Conservation (phyloP, 2,888 invertebrate genomes). For the Hydropsyche betteni region DNA sequence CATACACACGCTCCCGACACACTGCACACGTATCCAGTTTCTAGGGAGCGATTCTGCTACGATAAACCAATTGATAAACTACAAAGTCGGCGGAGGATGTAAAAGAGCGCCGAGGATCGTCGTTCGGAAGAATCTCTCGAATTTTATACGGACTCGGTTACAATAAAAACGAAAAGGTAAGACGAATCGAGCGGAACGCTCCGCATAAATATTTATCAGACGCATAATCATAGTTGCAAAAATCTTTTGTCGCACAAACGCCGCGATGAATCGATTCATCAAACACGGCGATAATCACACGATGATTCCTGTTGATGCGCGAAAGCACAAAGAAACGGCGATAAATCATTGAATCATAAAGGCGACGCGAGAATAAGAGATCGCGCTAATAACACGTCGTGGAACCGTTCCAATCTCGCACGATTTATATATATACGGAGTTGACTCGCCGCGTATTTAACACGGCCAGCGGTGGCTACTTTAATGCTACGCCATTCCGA, state of each 20-base stretch:
- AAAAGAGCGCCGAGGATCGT: neutral
- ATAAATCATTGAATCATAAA: too few species aligned
- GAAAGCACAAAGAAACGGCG: too few species aligned
- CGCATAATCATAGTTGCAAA: neutral
- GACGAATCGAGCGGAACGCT: constrained; percentile 28
- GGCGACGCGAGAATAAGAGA: too few species aligned
- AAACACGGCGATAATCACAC: too few species aligned
- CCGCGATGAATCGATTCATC: too few species aligned
- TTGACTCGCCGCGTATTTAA: constrained; percentile 20
- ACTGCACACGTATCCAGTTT: neutral
- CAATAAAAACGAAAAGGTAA: constrained; percentile 21
- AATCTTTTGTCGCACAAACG: too few species aligned
- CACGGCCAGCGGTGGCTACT: constrained; percentile 9
- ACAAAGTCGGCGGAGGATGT: constrained; percentile 1
- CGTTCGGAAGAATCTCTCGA: neutral
- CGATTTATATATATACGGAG: constrained; percentile 17
- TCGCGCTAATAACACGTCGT: neutral
- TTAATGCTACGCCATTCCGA: constrained; percentile 16
- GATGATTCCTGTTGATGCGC: too few species aligned
- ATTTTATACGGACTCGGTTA: constrained; percentile 16
- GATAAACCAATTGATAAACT: constrained; percentile 18
- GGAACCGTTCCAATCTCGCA: constrained; percentile 37
- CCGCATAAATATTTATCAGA: constrained; percentile 36
- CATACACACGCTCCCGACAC: neutral
- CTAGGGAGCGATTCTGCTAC: too few species aligned